A percentile compares a stretch with the other conserved stretches of the same genome.
Conservation (phyloP, 2,113 vertebrate species). For the Anhinga anhinga region DNA sequence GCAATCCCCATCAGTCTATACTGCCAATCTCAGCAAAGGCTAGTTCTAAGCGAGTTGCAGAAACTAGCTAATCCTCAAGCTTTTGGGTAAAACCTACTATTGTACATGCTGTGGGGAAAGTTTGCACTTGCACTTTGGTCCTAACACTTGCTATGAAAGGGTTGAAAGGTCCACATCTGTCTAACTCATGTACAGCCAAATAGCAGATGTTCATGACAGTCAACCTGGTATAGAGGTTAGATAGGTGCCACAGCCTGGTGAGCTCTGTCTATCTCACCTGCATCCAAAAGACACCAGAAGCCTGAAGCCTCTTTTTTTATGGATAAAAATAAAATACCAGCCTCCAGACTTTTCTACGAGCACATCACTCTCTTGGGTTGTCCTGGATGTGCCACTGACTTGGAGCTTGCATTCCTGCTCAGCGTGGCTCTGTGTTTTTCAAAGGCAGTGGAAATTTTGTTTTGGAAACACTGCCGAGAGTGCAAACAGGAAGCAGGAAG, state of each 20-base stretch:
- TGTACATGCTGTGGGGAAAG: rapidly evolving
- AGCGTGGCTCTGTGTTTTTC: neutral
- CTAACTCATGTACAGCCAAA: rapidly evolving
- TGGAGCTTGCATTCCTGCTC: constrained; percentile 7
- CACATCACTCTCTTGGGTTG: neutral
- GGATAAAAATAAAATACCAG: neutral
- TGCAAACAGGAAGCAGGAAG: constrained; percentile 57
- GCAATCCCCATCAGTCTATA: neutral
- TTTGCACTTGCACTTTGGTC: no score
- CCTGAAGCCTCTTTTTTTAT: neutral
- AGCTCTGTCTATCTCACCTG: neutral
- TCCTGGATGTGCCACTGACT: neutral
- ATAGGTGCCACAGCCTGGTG: rapidly evolving
- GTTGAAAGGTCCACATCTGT: neutral
- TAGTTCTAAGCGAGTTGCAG: rapidly evolving
- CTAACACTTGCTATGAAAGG: rapidly evolving
- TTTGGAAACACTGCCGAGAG: constrained; percentile 27
- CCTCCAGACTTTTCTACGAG: neutral
- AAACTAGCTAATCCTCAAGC: neutral
- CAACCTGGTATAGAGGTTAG: rapidly evolving
- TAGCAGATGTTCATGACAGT: neutral
- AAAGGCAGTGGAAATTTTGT: constrained; percentile 37
- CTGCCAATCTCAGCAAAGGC: neutral
- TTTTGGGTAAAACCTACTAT: neutral
- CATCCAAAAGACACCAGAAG: neutral